Conservation (phyloP, 2,797 vertebrate genomes). For the Syndactyla subalaris region DNA sequence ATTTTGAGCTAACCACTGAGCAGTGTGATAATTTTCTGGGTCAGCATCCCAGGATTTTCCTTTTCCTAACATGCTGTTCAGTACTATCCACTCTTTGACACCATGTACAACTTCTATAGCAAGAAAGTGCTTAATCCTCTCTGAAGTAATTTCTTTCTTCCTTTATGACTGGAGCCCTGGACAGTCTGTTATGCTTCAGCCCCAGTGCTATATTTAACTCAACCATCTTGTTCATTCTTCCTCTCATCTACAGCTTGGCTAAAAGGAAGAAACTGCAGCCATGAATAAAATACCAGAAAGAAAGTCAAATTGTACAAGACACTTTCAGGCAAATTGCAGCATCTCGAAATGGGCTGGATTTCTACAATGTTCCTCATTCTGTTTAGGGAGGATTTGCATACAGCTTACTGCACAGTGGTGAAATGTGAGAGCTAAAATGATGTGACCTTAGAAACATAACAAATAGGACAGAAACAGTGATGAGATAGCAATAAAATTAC, state of each 20-base stretch:
- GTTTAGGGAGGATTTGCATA: not conserved
- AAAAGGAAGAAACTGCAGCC: slow-evolving; percentile 37
- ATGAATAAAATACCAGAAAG: slow-evolving; percentile 45
- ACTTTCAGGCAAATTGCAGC: not conserved
- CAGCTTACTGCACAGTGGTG: not conserved
- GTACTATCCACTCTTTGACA: slow-evolving; percentile 45
- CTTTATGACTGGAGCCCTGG: slow-evolving; percentile 52
- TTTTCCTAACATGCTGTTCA: slow-evolving; percentile 46
- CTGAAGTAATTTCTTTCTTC: slow-evolving; percentile 69
- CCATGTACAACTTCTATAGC: slow-evolving; percentile 18
- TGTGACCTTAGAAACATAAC: not conserved
- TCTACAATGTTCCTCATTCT: not conserved
- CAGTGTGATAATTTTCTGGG: slow-evolving; percentile 42
- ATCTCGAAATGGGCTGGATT: not conserved
- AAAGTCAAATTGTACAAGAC: not conserved
- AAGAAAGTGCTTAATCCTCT: slow-evolving; percentile 47
- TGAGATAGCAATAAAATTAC: not conserved
- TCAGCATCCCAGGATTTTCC: slow-evolving; percentile 57
- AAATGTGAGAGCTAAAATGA: not conserved
- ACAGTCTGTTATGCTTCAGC: slow-evolving; percentile 41
- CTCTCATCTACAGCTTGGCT: slow-evolving; percentile 17
- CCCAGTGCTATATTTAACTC: slow-evolving; percentile 54
- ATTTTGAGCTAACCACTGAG: slow-evolving; percentile 32
- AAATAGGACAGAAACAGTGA: not conserved
- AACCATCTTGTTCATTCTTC: slow-evolving; percentile 48